Evolutionary conservation across 2,888 invertebrate species (phyloP), one percentile per base, ranked within the genome.

Genomic region (Yponomeuta plumbellus): DNA sequence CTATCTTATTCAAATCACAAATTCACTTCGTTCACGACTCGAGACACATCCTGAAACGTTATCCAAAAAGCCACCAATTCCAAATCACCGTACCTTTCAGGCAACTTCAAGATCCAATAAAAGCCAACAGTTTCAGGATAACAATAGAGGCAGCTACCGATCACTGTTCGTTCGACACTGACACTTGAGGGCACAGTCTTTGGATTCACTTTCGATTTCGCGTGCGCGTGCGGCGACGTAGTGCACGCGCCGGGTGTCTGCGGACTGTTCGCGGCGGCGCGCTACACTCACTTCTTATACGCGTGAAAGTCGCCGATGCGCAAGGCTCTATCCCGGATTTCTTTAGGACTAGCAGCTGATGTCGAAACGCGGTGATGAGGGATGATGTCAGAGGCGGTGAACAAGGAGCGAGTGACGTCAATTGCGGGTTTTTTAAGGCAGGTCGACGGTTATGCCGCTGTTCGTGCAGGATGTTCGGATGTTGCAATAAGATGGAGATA

Each of bases 111-210:
- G 67, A 66, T 76, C 65, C 64, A 67, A 58, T 10, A 56, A 58
- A 65, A 61, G 67, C 17, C 80, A 84, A 86, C 85, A 84, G 88
- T 83, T 85, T 86, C 88, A 85, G 85, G 88, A 87, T 86, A 88
- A 87, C 88, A 84, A 81, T 80, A 40, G 17, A 22, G 83, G 77
- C 75, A 77, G 87, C 86, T 85, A 86, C 84, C 86, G 79, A 81
- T 84, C 89, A 89, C 90, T 86, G 89, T 88, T 88, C 83, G 83
- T 80, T 78, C 83, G 84, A 84, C 85, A 84, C 81, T 83, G 84
- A 79, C 88, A 88, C 86, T 79, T 83, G 87, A 87, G 86, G 70
- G 68, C 70, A 68, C 73, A 70, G 71, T 76, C 71, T 23, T n/a
- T 23, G 58, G 52, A 13, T 73, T 85, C 89, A 89, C 90, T 89